Evolutionary conservation across 2,797 vertebrate species (phyloP), one percentile per base, ranked within the genome.

Genomic region (Micropoecilia bifurca): DNA sequence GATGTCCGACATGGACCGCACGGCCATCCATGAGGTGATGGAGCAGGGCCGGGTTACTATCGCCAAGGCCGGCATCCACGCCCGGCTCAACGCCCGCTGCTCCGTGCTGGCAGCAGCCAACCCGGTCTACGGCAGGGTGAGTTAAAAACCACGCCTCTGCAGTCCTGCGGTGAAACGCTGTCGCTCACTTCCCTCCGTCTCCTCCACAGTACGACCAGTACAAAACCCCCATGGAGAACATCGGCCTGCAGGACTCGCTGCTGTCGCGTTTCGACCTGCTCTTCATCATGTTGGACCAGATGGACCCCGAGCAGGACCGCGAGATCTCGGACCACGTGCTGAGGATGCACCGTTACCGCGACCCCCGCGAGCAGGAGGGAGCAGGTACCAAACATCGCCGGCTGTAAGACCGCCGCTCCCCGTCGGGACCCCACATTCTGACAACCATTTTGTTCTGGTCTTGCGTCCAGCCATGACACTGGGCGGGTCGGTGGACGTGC

Each of bases 221-320:
- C 81, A 99, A 99, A 92, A 98, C 97, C 0, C 98, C 98, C 10
- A 99, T 99, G 98, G 98, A 99, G 85, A 99, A 99, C 96, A 99
- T 99, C 0, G 98, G 98, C 48, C 96, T 99, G 18, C 98, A 99
- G 95, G 98, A 99, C 92, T 99, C 98, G 0, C 91, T 99, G 87
- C 94, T 99, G 22, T 99, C 98, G 0, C 97, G 98, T 50, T 99
- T 99, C 0, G 98, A 99, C 93, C 95, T 99, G 55, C 97, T 99
- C 72, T 99, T 99, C 93, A 99, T 99, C 33, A 89, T 99, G 93
- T 91, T 99, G 95, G 98, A 99, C 78, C 97, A 98, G 95, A 99
- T 98, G 98, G 98, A 99, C 53, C 87, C 98, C 0, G 97, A 99
- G 86, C 97, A 98, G 85, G 98, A 99, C 92, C 95, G 98, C 0